phyloP scores from a whole-genome alignment of 2,888 invertebrate genomes.

The Oligia latruncula region DNA sequence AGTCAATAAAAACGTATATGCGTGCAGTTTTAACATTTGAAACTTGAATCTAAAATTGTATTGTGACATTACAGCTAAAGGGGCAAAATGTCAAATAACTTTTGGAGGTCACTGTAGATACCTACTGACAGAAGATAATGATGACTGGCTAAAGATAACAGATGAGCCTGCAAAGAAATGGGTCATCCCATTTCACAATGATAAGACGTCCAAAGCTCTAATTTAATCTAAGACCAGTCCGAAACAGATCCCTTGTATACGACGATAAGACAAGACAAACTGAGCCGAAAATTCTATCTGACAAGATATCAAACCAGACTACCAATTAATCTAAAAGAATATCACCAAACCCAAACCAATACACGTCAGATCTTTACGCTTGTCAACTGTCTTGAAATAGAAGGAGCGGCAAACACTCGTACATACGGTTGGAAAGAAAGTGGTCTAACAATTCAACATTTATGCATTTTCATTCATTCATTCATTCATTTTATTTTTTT shows the following conservation, averaged over 20 bases:
- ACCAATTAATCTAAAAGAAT: conserved; percentile 51
- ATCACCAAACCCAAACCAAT: conserved; percentile 63
- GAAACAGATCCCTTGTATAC: conserved; percentile 23
- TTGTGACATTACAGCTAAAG: neutral
- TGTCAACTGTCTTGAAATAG: conserved; percentile 68
- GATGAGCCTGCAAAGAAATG: neutral
- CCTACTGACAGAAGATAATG: neutral
- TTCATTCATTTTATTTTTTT: too few species aligned
- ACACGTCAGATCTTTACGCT: conserved; percentile 67
- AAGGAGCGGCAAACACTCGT: conserved; percentile 57
- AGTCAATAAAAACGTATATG: too few species aligned
- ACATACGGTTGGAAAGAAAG: conserved; percentile 18
- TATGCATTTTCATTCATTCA: too few species aligned
- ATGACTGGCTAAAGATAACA: conserved; percentile 13
- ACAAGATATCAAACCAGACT: conserved; percentile 24
- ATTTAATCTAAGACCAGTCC: conserved; percentile 18
- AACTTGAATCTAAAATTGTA: too few species aligned
- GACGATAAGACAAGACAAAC: conserved; percentile 33
- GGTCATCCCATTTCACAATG: conserved; percentile 19
- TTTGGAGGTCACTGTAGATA: neutral
- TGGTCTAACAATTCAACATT: neutral
- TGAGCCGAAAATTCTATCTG: neutral
- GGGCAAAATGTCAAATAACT: neutral
- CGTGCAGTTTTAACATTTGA: too few species aligned
- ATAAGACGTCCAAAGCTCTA: conserved; percentile 17